Evolutionary conservation across 2,797 vertebrate genomes (phyloP).

Genomic region (Brachymystax lenok): DNA sequence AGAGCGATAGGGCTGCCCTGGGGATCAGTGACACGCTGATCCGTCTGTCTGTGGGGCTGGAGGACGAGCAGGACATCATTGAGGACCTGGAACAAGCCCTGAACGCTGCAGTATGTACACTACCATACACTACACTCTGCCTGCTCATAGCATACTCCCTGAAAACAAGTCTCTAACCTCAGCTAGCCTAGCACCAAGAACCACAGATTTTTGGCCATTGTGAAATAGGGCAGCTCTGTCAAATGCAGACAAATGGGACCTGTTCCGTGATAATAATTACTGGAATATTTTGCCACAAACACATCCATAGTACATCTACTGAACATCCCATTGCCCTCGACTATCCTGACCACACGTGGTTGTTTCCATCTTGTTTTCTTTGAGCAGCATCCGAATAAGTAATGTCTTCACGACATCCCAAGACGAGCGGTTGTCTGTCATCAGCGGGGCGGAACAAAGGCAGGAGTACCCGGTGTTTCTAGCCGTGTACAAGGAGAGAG

Average conservation of each 20-base stretch:
- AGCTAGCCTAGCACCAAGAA: too few relatives aligned
- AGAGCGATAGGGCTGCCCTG: slow-evolving; percentile 74
- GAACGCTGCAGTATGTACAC: slow-evolving; percentile 81
- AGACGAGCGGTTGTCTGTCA: slow-evolving; percentile 15
- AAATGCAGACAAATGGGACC: too few relatives aligned
- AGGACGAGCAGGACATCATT: slow-evolving; percentile 86
- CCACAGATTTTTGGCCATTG: too few relatives aligned
- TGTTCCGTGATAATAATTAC: too few relatives aligned
- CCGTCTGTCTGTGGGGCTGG: slow-evolving; percentile 90
- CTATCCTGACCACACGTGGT: too few relatives aligned
- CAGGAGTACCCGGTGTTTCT: background rate
- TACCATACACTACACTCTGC: too few relatives aligned
- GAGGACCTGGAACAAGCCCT: slow-evolving; percentile 87
- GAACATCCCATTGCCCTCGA: too few relatives aligned
- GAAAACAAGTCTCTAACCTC: too few relatives aligned
- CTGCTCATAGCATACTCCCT: too few relatives aligned
- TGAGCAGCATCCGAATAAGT: slow-evolving; percentile 69
- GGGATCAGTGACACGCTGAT: slow-evolving; percentile 90
- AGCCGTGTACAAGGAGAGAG: background rate
- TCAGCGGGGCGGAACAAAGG: background rate
- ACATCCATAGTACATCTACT: too few relatives aligned
- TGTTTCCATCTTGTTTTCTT: slow-evolving; percentile 25
- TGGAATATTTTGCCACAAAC: too few relatives aligned
- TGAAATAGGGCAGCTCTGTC: too few relatives aligned
- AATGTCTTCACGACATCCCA: slow-evolving; percentile 12